Evolutionary conservation across 2,888 invertebrate genomes (phyloP).

Genomic region (Invenusta paracnida): DNA sequence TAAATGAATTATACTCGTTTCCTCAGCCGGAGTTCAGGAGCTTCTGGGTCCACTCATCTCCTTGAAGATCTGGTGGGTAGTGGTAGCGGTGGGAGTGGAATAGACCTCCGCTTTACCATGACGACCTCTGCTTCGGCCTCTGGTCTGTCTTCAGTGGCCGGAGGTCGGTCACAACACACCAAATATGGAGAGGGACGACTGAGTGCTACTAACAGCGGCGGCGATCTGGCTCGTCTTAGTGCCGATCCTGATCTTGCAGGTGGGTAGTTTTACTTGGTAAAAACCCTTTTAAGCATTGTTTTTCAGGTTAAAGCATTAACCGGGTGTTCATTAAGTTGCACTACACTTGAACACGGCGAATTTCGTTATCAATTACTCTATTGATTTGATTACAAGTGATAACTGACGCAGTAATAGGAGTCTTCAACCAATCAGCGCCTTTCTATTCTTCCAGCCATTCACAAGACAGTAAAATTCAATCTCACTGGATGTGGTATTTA

Average conservation of each 20-base stretch:
- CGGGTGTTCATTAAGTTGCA: too few species aligned
- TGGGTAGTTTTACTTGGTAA: too few species aligned
- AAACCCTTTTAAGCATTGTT: too few species aligned
- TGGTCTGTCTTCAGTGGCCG: neutral
- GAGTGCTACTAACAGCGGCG: neutral
- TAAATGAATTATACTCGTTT: too few species aligned
- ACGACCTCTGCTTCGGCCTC: slow-evolving; percentile 1
- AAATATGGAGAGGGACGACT: neutral
- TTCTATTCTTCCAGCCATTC: too few species aligned
- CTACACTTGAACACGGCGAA: too few species aligned
- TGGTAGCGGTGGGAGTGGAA: neutral
- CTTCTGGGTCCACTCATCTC: neutral
- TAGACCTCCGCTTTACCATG: neutral
- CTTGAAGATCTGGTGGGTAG: neutral
- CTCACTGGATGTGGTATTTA: too few species aligned
- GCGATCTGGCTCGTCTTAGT: neutral
- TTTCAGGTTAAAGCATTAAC: too few species aligned
- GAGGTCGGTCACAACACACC: neutral
- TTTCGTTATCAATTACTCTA: neutral
- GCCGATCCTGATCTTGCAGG: neutral
- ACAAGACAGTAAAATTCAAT: too few species aligned
- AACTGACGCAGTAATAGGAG: too few species aligned
- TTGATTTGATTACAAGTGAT: too few species aligned
- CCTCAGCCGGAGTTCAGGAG: neutral
- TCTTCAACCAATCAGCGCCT: too few species aligned